A percentile compares a stretch with the other conserved stretches of the same genome.
phyloP scores from a whole-genome alignment of 2,797 vertebrate genomes.

The Pyrrhura leucotis region DNA sequence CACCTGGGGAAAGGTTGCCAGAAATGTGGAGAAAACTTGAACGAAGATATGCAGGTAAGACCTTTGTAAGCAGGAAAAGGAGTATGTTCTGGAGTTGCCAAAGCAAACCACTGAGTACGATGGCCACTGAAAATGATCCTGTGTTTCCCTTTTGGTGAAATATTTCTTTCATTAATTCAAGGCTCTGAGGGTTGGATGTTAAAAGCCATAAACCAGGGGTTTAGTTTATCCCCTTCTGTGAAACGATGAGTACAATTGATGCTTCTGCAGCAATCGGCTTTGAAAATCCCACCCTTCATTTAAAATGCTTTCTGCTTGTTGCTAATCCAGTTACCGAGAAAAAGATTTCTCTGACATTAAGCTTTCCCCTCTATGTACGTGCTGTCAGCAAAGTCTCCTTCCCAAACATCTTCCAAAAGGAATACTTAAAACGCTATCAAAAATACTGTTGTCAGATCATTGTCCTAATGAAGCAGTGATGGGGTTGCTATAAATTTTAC shows the following conservation, averaged over 20 bases:
- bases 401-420: background rate
- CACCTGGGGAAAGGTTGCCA: background rate
- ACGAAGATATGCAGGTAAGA: background rate
- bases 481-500: background rate
- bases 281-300: background rate
- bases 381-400: background rate
- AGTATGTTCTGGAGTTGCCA: background rate
- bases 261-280: background rate
- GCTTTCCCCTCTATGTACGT: background rate
- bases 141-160: background rate
- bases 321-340: background rate
- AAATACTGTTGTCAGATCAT: background rate
- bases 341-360: background rate
- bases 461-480: background rate
- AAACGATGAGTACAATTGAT: background rate
- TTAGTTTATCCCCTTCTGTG: background rate
- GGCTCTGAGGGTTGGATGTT: background rate
- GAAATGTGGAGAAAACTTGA: background rate
- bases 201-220: background rate
- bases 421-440: accelerated
- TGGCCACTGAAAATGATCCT: background rate
- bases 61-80: background rate
- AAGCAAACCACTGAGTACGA: background rate
- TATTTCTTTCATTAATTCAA: background rate
- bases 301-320: background rate